Evolutionary conservation across 2,888 invertebrate genomes (phyloP).

Genomic region (Lithophane semibrunnea): DNA sequence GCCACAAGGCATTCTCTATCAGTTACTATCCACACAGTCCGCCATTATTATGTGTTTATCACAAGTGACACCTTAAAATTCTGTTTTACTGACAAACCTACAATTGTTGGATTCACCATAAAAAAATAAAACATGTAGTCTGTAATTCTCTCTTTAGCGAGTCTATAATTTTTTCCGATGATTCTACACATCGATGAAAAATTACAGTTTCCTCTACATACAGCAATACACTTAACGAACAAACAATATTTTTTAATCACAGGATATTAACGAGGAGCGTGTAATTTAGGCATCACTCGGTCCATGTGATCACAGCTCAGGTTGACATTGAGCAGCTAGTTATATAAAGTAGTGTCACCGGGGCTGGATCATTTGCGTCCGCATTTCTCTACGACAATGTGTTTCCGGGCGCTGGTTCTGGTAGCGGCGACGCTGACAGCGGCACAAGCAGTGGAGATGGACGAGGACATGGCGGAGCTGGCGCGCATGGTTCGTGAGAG

Average conservation of each 20-base stretch:
- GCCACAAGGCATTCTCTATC: not conserved
- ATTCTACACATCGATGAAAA: slow-evolving; percentile 67
- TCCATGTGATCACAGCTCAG: slow-evolving; percentile 58
- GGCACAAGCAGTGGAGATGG: slow-evolving; percentile 67
- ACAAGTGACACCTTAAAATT: slow-evolving; percentile 36
- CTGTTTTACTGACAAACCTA: slow-evolving; percentile 26
- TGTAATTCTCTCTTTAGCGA: slow-evolving; percentile 57
- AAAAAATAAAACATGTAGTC: slow-evolving; percentile 52
- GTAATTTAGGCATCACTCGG: slow-evolving; percentile 71
- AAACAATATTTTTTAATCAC: slow-evolving; percentile 76
- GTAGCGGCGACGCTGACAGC: slow-evolving; percentile 36
- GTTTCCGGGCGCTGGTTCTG: slow-evolving; percentile 30
- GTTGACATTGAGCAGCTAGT: slow-evolving; percentile 68
- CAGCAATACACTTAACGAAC: slow-evolving; percentile 50
- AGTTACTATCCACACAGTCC: not conserved
- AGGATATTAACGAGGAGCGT: slow-evolving; percentile 57
- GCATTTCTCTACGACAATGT: slow-evolving; percentile 16
- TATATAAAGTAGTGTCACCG: slow-evolving; percentile 66
- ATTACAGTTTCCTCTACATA: slow-evolving; percentile 54
- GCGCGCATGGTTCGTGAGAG: slow-evolving; percentile 82
- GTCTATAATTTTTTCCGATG: slow-evolving; percentile 74
- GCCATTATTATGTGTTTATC: slow-evolving; percentile 24
- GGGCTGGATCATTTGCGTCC: slow-evolving; percentile 26
- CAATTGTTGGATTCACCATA: slow-evolving; percentile 53
- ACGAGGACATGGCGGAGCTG: slow-evolving; percentile 85